Evolutionary conservation across 2,113 vertebrate species (phyloP), one percentile per base, ranked within the genome.

Genomic region (Rhipidura dahli): DNA sequence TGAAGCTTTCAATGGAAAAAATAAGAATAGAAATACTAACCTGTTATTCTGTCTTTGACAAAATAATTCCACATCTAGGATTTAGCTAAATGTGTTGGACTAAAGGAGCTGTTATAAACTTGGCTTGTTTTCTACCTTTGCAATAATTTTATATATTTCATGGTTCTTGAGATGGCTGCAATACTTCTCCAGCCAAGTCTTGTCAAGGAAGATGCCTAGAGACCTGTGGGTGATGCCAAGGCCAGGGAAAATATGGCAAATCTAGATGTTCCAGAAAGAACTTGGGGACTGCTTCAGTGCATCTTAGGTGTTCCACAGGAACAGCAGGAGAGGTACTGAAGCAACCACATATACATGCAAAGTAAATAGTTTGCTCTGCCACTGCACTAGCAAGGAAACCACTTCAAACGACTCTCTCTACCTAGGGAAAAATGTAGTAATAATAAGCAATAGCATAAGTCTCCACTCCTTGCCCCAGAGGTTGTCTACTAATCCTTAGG

Each of bases 391-490:
- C 89, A 93, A 93, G 94, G 87, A 94, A 97, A 96, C 96, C 95
- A 97, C 96, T 96, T 97, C 95, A 97, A 97, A 96, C 87, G 89
- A 82, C 73, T 95, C 89, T 71, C 60, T 87, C 95, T 95, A 96
- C 96, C 91, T 96, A 72, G 78, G 93, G 90, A 95, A 95, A 96
- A 96, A 97, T 95, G 91, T 91, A 94, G 71, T 96, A 97, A 96
- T 96, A 95, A 96, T 97, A 96, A 94, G 95, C 91, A 96, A 97
- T 95, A 96, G 94, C 75, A 13, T 89, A 93, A 95, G 90, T 80
- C 93, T 96, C 96, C 95, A 96, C 95, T 96, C 94, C 95, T 97
- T 96, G 75, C 94, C 95, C 90, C 91, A 97, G 93, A 96, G 96
- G 87, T 94, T 96, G 94, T 96, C 94, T 96, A 65, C 90, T 96